Base-by-base conservation (phyloP, 1,140 invertebrate species). In the Drosophila asahinai region DNA sequence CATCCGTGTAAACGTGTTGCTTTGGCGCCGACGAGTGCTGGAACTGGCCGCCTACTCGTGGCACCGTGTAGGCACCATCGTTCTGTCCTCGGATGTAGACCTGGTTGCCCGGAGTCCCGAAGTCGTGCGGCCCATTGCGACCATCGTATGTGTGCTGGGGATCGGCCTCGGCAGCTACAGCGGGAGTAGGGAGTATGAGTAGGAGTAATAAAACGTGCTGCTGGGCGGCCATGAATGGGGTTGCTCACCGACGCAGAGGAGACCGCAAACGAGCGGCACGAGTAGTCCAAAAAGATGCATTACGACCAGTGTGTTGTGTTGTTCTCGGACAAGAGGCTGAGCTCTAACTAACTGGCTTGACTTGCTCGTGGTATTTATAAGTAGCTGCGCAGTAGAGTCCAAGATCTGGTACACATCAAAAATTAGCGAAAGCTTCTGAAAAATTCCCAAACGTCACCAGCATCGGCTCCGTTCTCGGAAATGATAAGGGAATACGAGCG, bases 31-130 rank as follows among this genome's bases (percentile, higher is more conserved):
- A 42, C 5, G 63, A 30, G 15, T 81, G 51, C 30, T 83, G 52
- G 42, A 83, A 83, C 17, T 61, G 38, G 8, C 81, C 81, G 1
- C 12, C n/a, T 2, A 81, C 81, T 9, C 81, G 77, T 5, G 81
- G 72, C 25, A 81, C 77, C 33, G 48, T 48, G 40, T 77, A 80
- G 3, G 49, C 1, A 0, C 77, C 77, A 15, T 80, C 71, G 27
- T 82, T 83, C 3, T 83, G 74, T 6, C 80, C 80, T 5, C 80
- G 75, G 22, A 82, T 75, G 11, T 82, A 82, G 4, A 82, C 68
- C 49, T 79, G 80, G 9, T 82, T 22, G 15, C 80, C 80, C 1
- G 80, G 74, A 1, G 45, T 12, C 1, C 80, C 80, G 5, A 78
- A 67, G 9, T 78, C 62, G 1, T 82, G 80, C 1, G 80, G 80